These are phyloP conservation scores for Botia almorhae DNA, from an alignment of 2,797 vertebrate genomes.

Conservation along the genomic window DNA sequence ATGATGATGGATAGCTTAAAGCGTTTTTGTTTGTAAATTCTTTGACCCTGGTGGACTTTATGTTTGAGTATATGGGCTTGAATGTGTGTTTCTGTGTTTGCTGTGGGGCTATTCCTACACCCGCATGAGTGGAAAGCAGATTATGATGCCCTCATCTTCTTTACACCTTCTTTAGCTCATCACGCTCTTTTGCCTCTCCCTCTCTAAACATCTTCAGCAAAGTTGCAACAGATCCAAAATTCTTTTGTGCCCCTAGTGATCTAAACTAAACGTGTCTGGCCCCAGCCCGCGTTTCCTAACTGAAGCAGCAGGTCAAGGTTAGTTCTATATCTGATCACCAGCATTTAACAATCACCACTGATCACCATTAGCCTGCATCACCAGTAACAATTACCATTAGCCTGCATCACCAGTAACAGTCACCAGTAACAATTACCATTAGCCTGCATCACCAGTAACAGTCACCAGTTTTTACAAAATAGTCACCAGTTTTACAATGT, in stretches of 20 bases:
- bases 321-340: conserved; percentile 41
- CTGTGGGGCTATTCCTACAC: conserved; percentile 37
- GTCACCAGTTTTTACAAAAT: no score
- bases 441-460: no score
- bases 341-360: conserved; percentile 34
- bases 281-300: no score
- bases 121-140: conserved; percentile 51
- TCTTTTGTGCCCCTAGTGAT: conserved; percentile 49
- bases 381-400: no score
- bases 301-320: conserved; percentile 33
- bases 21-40: conserved; percentile 16
- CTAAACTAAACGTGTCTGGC: conserved; percentile 23
- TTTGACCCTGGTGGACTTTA: conserved; percentile 27
- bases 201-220: conserved; percentile 59
- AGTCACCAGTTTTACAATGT: no score
- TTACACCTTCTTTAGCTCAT: conserved; percentile 54
- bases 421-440: no score
- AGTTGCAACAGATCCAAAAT: conserved; percentile 61
- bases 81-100: conserved; percentile 32
- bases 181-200: conserved; percentile 59
- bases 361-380: conserved; percentile 33
- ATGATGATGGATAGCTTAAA: conserved; percentile 19
- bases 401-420: no score
- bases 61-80: conserved; percentile 30
- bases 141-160: conserved; percentile 59